phyloP scores from a whole-genome alignment of 2,113 vertebrate genomes.

The Mormoops blainvillei region DNA sequence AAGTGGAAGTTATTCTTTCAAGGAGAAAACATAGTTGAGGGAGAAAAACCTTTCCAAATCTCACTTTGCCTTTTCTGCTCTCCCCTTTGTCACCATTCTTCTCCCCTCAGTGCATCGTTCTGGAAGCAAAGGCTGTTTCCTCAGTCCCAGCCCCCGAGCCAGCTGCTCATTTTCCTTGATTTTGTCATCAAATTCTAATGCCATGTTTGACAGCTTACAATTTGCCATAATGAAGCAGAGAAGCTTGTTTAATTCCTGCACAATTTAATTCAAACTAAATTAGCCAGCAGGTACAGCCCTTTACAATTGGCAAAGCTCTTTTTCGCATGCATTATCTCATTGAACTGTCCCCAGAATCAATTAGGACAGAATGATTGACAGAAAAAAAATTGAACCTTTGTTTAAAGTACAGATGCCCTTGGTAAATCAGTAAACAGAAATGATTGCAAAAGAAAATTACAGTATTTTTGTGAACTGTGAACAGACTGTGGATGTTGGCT shows the following conservation, averaged over 20 bases:
- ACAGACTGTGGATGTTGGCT: conserved; percentile 1
- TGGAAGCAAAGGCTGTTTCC: neutral
- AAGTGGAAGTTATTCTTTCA: neutral
- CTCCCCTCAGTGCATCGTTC: neutral
- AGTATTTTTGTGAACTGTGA: neutral
- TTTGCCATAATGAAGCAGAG: conserved; percentile 15
- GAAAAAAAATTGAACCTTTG: neutral
- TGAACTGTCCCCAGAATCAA: conserved; percentile 36
- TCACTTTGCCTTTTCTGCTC: neutral
- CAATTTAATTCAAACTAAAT: conserved; percentile 39
- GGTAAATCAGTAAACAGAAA: conserved; percentile 20
- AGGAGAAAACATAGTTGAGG: neutral
- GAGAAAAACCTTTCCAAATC: neutral
- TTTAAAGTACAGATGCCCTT: conserved; percentile 25
- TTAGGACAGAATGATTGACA: conserved; percentile 45
- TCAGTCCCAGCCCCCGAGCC: neutral
- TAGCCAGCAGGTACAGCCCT: neutral
- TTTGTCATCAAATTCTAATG: conserved; percentile 39
- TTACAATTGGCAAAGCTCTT: conserved; percentile 14
- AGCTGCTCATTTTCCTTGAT: conserved; percentile 15
- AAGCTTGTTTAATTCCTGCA: conserved; percentile 20
- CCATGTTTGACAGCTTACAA: neutral
- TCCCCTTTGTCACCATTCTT: neutral
- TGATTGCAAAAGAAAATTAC: conserved; percentile 38
- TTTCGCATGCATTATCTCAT: conserved; percentile 13